Base-by-base conservation (phyloP, 1,140 invertebrate species). In the Bombus consobrinus region DNA sequence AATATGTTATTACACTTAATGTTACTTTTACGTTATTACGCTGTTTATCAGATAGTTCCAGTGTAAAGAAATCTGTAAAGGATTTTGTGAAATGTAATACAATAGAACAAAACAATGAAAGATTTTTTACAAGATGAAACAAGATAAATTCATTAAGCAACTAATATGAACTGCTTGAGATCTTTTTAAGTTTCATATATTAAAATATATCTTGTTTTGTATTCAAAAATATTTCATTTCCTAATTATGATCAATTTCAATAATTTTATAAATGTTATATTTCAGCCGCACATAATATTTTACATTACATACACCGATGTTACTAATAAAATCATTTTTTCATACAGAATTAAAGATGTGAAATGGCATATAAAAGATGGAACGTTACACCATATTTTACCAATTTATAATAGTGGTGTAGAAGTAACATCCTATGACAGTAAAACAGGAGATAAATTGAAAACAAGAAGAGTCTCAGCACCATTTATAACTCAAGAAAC, bases 381-480 rank as follows among this genome's bases (percentile, higher is more conserved):
- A 39, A 94, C 96, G 68, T 92, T 98, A 28, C 95, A 97, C 83
- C 97, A 97, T 92, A 95, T 97, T 89, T 90, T 97, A 71, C 97
- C 97, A 2, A 95, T 96, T 34, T 96, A 96, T 89, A 96, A 96
- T 25, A 97, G 96, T 47, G 97, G 97, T 84, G 93, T 97, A n/a
- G 97, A 97, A 94, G 95, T 97, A 4, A 96, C 96, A 9, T 96
- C 96, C 66, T 97, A 97, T 88, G 96, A 97, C 85, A 94, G 96
- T 47, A 95, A 96, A 88, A 96, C 96, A 13, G 97, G 97, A n/a
- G 95, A 96, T 85, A 97, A 97, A 91, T 94, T 96, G 13, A 95
- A 94, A 79, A 96, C 96, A 13, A 96, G 95, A 39, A 96, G 96
- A 91, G 94, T 97, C 68, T 95, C 96, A 47, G 96, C 97, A 15